Conservation (phyloP, 2,888 invertebrate genomes). For the Brachyptera putata region DNA sequence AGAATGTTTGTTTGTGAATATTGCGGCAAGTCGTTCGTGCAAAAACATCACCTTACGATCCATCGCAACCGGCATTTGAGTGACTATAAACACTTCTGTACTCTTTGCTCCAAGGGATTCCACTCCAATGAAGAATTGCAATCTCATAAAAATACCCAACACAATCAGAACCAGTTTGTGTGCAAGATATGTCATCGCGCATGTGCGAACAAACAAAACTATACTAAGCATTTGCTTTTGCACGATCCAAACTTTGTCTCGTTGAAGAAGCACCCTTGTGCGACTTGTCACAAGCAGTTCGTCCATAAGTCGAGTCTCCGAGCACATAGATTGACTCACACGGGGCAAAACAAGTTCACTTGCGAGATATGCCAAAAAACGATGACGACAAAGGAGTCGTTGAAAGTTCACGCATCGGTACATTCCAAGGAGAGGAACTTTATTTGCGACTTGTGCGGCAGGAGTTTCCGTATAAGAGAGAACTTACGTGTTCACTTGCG, state of each 20-base stretch:
- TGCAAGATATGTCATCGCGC: slow-evolving; percentile 26
- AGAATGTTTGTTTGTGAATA: slow-evolving; percentile 39
- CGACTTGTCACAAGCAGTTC: slow-evolving; percentile 40
- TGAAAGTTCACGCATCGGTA: slow-evolving; percentile 13
- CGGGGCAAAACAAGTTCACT: slow-evolving; percentile 32
- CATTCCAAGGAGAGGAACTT: slow-evolving; percentile 21
- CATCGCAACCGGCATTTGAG: slow-evolving; percentile 39
- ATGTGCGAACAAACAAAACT: slow-evolving; percentile 20
- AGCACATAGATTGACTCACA: slow-evolving; percentile 38
- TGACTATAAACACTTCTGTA: slow-evolving; percentile 39
- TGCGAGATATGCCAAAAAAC: slow-evolving; percentile 41
- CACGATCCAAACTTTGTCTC: slow-evolving; percentile 23
- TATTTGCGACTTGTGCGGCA: slow-evolving; percentile 35
- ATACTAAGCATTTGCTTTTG: slow-evolving; percentile 22
- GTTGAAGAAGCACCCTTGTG: slow-evolving; percentile 34
- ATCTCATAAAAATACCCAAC: slow-evolving; percentile 40
- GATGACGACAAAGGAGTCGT: slow-evolving; percentile 38
- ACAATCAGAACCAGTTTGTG: slow-evolving; percentile 26
- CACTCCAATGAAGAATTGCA: slow-evolving; percentile 38
- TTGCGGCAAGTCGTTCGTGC: slow-evolving; percentile 39
- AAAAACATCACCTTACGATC: slow-evolving; percentile 40
- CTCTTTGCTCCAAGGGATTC: slow-evolving; percentile 39
- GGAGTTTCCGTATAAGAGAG: slow-evolving; percentile 39
- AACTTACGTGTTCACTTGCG: slow-evolving; percentile 16
- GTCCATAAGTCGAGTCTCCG: slow-evolving; percentile 37